Base-by-base conservation (phyloP, 2,888 invertebrate genomes). In the Drosophila planitibia region DNA sequence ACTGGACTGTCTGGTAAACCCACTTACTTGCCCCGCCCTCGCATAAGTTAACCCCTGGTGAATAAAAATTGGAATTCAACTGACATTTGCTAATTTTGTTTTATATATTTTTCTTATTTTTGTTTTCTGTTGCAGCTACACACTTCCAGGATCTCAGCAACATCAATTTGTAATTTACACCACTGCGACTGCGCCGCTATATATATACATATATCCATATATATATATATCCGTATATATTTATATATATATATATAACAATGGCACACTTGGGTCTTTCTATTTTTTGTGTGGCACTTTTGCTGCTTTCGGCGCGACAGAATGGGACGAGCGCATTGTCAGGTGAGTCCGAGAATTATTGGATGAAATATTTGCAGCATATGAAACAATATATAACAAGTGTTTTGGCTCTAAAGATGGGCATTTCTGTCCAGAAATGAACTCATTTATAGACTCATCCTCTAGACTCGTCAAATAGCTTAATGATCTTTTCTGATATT, bases 391-490 rank as follows among this genome's bases (percentile, higher is more conserved):
- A 70, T 61, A 72, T 66, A 75, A 72, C 60, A 44, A 39, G 19
- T 55, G 55, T 28, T 25, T 55, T 61, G 60, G 33, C 64, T 28
- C 49, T 59, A 58, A 66, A 49, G n/a, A 72, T 37, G 37, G 28
- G 39, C 59, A 62, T 66, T 64, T 55, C 55, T 72, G 59, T 67
- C 44, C 54, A 65, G 58, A 61, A 79, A 77, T 80, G 58, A 80
- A 80, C 81, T 80, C 81, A 80, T 80, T 80, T 80, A 81, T 74
- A 81, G 68, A 76, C 77, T 63, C 73, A 73, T 74, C 67, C 69
- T 61, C 60, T 80, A n/a, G 80, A 80, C 68, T 77, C 81, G 77
- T 76, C 81, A 66, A 52, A 58, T 60, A n/a, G 59, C 59, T 51
- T 70, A 66, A 78, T 78, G 81, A 70, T 68, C 60, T 61, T 49